These are phyloP conservation scores for Menura novaehollandiae DNA, from an alignment of 2,113 vertebrate species.

Conservation along the genomic window DNA sequence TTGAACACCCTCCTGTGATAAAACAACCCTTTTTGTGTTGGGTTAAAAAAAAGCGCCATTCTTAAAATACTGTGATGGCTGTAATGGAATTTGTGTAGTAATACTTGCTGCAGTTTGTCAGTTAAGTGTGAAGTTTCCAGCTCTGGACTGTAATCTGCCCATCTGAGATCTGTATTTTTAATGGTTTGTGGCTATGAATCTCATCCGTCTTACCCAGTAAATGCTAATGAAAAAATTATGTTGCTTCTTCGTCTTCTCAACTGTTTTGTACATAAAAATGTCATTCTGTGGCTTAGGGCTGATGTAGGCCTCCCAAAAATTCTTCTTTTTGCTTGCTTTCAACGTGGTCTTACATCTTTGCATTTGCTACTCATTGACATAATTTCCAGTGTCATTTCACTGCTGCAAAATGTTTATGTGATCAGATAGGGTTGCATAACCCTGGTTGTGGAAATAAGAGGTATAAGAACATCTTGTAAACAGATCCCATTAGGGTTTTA, in stretches of 20 bases:
- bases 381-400: neutral
- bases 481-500: neutral
- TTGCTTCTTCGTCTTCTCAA: neutral
- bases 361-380: neutral
- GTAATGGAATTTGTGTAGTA: neutral
- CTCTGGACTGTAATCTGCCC: neutral
- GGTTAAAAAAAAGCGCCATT: neutral
- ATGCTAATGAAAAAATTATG: neutral
- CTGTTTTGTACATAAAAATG: constrained; percentile 12
- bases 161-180: constrained; percentile 31
- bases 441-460: neutral
- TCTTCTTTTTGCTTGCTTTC: neutral
- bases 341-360: neutral
- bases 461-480: neutral
- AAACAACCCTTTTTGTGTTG: neutral
- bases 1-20: neutral
- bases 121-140: neutral
- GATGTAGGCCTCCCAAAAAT: neutral
- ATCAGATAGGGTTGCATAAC: neutral
- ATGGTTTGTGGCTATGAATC: neutral
- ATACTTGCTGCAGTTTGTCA: neutral
- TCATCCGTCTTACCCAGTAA: neutral
- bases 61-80: neutral
- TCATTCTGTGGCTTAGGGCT: constrained; percentile 13
- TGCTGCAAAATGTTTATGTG: neutral